Evolutionary conservation across 2,113 vertebrate genomes (phyloP).

Genomic region (Stigmatopora nigra): DNA sequence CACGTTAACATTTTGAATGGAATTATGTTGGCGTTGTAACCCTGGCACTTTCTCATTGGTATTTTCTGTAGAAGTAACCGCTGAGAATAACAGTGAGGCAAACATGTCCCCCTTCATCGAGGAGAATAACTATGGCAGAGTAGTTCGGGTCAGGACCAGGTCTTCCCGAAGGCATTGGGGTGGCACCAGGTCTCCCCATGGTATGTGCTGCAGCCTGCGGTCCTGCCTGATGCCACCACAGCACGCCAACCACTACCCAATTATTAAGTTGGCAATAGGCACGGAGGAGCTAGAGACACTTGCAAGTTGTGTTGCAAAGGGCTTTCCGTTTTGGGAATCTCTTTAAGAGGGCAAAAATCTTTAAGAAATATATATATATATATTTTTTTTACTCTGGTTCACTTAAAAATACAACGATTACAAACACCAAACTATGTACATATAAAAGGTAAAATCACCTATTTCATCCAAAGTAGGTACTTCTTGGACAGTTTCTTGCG

Average conservation of each 20-base stretch:
- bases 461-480: too few species aligned
- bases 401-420: too few species aligned
- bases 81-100: constrained; percentile 87
- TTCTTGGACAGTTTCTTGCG: too few species aligned
- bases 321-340: background rate
- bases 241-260: constrained; percentile 45
- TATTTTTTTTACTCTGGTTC: too few species aligned
- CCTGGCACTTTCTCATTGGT: constrained; percentile 63
- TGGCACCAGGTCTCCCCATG: constrained; percentile 72
- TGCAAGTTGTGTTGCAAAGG: constrained; percentile 27
- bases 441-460: too few species aligned
- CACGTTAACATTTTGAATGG: constrained; percentile 3
- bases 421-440: too few species aligned
- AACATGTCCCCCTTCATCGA: constrained; percentile 76
- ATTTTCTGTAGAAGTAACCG: constrained; percentile 81
- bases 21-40: constrained; percentile 33
- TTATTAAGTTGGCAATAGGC: constrained; percentile 26
- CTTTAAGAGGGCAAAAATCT: too few species aligned
- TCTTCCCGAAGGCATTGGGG: constrained; percentile 69
- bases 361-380: too few species aligned
- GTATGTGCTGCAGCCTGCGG: constrained; percentile 67
- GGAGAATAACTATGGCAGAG: constrained; percentile 79
- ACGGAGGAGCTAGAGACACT: constrained; percentile 47
- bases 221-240: constrained; percentile 37
- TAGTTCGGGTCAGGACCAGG: constrained; percentile 72